phyloP scores from a whole-genome alignment of 2,113 vertebrate species.

The Prunella himalayana region DNA sequence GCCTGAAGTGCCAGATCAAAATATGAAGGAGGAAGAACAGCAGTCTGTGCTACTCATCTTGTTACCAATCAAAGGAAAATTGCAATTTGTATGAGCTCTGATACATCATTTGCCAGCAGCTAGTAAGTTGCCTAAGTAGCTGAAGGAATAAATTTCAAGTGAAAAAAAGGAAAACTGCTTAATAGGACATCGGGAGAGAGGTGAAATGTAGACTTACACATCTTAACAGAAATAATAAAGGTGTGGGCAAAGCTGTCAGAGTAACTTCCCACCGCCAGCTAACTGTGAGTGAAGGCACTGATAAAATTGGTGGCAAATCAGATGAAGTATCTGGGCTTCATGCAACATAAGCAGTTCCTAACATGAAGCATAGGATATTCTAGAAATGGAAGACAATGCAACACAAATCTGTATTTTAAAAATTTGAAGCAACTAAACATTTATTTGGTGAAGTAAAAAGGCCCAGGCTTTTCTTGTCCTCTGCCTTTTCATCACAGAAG shows the following conservation, averaged over 20 bases:
- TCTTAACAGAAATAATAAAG: slow-evolving; percentile 29
- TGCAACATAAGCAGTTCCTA: neutral
- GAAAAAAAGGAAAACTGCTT: neutral
- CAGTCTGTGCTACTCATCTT: neutral
- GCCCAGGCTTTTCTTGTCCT: neutral
- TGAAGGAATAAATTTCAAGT: neutral
- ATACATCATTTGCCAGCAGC: neutral
- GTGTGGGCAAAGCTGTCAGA: slow-evolving; percentile 7
- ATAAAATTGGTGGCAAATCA: neutral
- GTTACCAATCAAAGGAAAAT: neutral
- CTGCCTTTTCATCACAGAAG: neutral
- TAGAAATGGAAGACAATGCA: neutral
- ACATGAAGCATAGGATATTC: neutral
- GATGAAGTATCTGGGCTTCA: neutral
- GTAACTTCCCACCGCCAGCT: neutral
- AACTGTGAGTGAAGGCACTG: neutral
- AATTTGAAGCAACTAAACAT: neutral
- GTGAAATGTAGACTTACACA: neutral
- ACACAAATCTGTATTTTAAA: neutral
- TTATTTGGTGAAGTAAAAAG: neutral
- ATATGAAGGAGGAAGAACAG: neutral
- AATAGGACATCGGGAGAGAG: neutral
- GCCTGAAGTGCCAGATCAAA: neutral
- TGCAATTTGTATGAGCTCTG: neutral
- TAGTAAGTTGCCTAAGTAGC: neutral